phyloP scores from a whole-genome alignment of 1,140 invertebrate genomes.

The Aleiodes sp. region DNA sequence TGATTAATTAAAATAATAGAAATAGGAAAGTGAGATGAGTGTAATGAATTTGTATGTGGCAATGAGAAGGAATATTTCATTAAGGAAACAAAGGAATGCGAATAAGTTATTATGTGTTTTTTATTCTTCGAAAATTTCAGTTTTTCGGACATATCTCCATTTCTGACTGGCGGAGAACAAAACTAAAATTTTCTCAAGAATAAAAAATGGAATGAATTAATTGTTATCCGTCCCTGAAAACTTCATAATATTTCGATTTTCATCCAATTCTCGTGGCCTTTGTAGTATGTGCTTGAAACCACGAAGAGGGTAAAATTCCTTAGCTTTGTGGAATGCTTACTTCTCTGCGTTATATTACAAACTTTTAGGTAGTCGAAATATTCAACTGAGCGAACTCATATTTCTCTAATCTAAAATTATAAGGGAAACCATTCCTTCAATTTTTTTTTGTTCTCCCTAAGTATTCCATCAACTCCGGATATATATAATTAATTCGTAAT shows the following conservation, averaged over 20 bases:
- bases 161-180: too few species aligned
- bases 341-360: background rate
- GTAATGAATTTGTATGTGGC: too few species aligned
- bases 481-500: too few species aligned
- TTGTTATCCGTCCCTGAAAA: background rate
- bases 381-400: slow-evolving; percentile 2
- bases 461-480: too few species aligned
- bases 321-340: slow-evolving; percentile 4
- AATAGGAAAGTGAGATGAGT: background rate
- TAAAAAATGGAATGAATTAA: too few species aligned
- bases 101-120: too few species aligned
- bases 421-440: background rate
- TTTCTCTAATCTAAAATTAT: background rate
- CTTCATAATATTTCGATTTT: background rate
- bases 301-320: background rate
- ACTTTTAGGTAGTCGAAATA: background rate
- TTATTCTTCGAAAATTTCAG: too few species aligned
- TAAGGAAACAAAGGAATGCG: too few species aligned
- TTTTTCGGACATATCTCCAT: too few species aligned
- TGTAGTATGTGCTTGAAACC: background rate
- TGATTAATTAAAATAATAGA: background rate
- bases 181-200: too few species aligned
- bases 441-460: background rate
- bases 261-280: background rate
- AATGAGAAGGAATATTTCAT: too few species aligned